These are phyloP conservation scores for Serinus canaria DNA, from an alignment of 2,113 vertebrate genomes.

Conservation along the genomic window DNA sequence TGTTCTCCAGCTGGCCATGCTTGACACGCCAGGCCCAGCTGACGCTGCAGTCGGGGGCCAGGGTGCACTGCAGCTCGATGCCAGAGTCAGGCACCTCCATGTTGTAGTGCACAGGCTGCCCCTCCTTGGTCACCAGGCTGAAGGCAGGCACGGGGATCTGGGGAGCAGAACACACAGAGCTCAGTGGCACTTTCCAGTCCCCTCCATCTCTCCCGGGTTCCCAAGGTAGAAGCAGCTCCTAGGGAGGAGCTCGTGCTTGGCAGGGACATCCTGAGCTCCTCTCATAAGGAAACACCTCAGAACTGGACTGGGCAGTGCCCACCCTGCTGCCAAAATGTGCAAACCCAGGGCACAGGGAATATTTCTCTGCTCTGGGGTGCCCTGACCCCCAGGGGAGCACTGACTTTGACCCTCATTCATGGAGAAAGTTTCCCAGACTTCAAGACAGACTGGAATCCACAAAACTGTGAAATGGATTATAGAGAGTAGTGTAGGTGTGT, in stretches of 20 bases:
- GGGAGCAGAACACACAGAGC: background rate
- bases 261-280: background rate
- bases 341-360: too few relatives aligned
- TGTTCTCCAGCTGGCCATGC: slow-evolving; percentile 83
- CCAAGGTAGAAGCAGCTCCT: too few relatives aligned
- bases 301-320: background rate
- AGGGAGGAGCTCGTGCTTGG: background rate
- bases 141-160: slow-evolving; percentile 90
- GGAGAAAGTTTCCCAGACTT: too few relatives aligned
- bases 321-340: background rate
- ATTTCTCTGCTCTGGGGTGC: too few relatives aligned
- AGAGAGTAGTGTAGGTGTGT: too few relatives aligned
- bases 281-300: background rate
- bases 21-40: slow-evolving; percentile 89
- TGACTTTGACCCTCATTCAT: too few relatives aligned
- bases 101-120: slow-evolving; percentile 78
- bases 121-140: slow-evolving; percentile 86
- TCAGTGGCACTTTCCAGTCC: background rate
- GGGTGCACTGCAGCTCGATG: slow-evolving; percentile 85
- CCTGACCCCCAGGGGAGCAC: too few relatives aligned
- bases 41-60: slow-evolving; percentile 83
- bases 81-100: slow-evolving; percentile 87
- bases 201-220: background rate
- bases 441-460: too few relatives aligned
- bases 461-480: too few relatives aligned